These are phyloP conservation scores for Tyria jacobaeae DNA, from an alignment of 2,888 invertebrate genomes.

Conservation along the genomic window DNA sequence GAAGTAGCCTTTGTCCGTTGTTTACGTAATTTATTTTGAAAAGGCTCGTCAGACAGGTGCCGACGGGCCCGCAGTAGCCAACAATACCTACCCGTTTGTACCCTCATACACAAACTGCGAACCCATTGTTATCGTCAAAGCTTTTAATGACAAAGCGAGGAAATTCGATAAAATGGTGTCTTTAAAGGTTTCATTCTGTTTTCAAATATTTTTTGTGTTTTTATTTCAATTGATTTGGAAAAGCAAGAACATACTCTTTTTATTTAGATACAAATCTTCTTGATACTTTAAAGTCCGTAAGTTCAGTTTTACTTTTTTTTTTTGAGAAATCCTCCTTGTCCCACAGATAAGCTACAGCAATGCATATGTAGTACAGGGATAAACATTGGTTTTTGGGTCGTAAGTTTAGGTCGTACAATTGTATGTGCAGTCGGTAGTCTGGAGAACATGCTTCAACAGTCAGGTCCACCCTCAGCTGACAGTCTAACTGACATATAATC, in stretches of 20 bases:
- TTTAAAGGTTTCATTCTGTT: conserved; percentile 15
- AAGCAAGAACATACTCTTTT: neutral
- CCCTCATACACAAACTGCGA: conserved; percentile 24
- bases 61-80: conserved; percentile 9
- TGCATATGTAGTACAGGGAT: too few species aligned
- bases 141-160: conserved; percentile 40
- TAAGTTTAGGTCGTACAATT: too few species aligned
- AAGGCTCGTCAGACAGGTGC: conserved; percentile 52
- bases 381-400: too few species aligned
- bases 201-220: conserved; percentile 7
- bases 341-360: too few species aligned
- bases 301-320: too few species aligned
- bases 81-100: conserved; percentile 13
- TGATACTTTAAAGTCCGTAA: too few species aligned
- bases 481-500: too few species aligned
- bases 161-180: conserved; percentile 19
- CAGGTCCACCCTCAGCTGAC: too few species aligned
- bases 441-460: too few species aligned
- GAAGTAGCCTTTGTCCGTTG: conserved; percentile 63
- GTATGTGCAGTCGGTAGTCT: too few species aligned
- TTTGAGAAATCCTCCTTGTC: neutral
- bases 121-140: conserved; percentile 37
- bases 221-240: neutral
- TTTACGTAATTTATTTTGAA: conserved; percentile 59
- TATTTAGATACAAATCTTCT: neutral